Evolutionary conservation across 2,888 invertebrate species (phyloP).

Genomic region (Pachycephus smyrnensis): DNA sequence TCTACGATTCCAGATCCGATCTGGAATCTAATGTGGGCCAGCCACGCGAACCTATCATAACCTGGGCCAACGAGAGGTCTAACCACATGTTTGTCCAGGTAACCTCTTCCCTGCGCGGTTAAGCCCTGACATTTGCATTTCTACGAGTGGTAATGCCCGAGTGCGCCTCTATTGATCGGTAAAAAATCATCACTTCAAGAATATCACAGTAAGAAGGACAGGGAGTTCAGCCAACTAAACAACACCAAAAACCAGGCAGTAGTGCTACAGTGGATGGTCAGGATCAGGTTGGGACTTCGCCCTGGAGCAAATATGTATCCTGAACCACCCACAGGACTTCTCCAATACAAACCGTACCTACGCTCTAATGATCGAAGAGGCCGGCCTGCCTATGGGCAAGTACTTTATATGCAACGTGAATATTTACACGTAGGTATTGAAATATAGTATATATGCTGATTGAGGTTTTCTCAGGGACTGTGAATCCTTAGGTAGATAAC

Average conservation of each 20-base stretch:
- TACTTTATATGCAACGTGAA: neutral
- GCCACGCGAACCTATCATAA: conserved; percentile 65
- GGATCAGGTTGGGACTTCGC: neutral
- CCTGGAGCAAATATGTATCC: neutral
- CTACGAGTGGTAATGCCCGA: conserved; percentile 40
- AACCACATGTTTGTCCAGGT: conserved; percentile 63
- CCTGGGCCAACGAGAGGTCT: conserved; percentile 55
- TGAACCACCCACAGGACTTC: neutral
- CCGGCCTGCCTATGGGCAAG: neutral
- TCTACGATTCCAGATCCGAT: conserved; percentile 62
- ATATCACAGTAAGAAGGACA: neutral
- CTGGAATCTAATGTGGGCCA: conserved; percentile 60
- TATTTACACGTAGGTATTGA: neutral
- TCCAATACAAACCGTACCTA: neutral
- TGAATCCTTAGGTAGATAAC: conserved; percentile 25
- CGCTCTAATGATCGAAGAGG: neutral
- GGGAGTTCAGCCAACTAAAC: neutral
- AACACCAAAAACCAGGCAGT: neutral
- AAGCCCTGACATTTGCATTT: conserved; percentile 54
- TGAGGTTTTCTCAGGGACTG: conserved; percentile 27
- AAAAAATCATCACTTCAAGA: neutral
- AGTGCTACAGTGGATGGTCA: neutral
- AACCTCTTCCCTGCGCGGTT: conserved; percentile 42
- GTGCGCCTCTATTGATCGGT: conserved; percentile 10
- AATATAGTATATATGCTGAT: conserved; percentile 15